Evolutionary conservation across 2,113 vertebrate species (phyloP), one percentile per base, ranked within the genome.

Genomic region (Ailuropoda melanoleuca): DNA sequence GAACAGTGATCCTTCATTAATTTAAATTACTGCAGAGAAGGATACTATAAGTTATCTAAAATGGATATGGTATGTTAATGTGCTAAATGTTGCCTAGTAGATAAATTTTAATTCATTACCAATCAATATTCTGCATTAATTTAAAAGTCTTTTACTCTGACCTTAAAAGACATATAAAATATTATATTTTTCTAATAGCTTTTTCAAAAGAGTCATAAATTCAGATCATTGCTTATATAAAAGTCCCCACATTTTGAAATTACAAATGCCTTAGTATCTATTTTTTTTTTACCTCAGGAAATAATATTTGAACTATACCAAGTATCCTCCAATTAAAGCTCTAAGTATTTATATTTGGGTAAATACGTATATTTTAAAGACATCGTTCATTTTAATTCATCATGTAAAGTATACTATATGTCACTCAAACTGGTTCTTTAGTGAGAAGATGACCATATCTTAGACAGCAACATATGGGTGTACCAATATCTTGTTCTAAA

Each of bases 331-430:
- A n/a, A 88, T 83, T 92, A 88, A 88, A 92, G 92, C 48, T 91
- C 31, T 55, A 66, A 72, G 48, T 72, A 64, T 82, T 94, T 85
- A 24, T n/a, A 72, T 60, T 89, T 81, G 24, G 37, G n/a, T 68
- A 90, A 48, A 86, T 50, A 74, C 17, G 74, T 10, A 81, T 94
- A 94, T 50, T 91, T 90, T 75, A 95, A 88, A 82, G 66, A 83
- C 26, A 50, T 66, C 88, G 5, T 66, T 82, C 64, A 82, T 82
- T 82, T 95, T 55, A 77, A 90, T 83, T 75, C 43, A 95, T 90
- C 62, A 88, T 74, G 50, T 89, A 39, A 91, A 87, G 48, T 82
- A 87, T 3, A 70, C 48, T 81, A 72, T 68, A 39, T 43, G 43
- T 21, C 26, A 66, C 39, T 62, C 10, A 78, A 77, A 77, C 10